Evolutionary conservation across 2,888 invertebrate species (phyloP).

Genomic region (Sphaeridia pumilis): DNA sequence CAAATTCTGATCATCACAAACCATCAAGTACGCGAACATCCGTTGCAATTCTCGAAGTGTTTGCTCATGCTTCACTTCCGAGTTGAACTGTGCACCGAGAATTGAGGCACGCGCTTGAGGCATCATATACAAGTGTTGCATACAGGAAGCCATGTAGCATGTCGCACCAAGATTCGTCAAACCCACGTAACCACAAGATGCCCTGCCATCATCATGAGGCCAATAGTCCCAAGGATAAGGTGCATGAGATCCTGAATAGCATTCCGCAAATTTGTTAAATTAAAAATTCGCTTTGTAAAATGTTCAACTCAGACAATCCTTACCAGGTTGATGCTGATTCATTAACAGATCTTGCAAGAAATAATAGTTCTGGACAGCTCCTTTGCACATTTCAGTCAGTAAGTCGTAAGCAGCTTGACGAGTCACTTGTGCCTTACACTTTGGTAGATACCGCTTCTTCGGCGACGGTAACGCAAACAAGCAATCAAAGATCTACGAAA

Average conservation of each 20-base stretch:
- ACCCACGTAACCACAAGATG: slow-evolving; percentile 89
- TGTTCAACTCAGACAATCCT: slow-evolving; percentile 19
- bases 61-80: slow-evolving; percentile 61
- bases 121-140: slow-evolving; percentile 97
- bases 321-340: slow-evolving; percentile 71
- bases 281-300: neutral
- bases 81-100: slow-evolving; percentile 59
- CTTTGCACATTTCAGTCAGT: slow-evolving; percentile 73
- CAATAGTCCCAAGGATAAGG: slow-evolving; percentile 96
- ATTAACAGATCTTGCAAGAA: slow-evolving; percentile 70
- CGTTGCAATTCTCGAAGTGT: slow-evolving; percentile 78
- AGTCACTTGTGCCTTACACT: slow-evolving; percentile 79
- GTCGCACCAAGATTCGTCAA: slow-evolving; percentile 90
- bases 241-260: slow-evolving; percentile 53
- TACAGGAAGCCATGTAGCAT: slow-evolving; percentile 94
- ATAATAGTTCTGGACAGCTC: slow-evolving; percentile 72
- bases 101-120: slow-evolving; percentile 79
- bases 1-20: slow-evolving; percentile 37
- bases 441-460: slow-evolving; percentile 70
- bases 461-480: slow-evolving; percentile 83
- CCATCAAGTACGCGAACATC: slow-evolving; percentile 87
- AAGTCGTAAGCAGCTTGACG: slow-evolving; percentile 84
- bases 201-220: slow-evolving; percentile 90
- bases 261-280: slow-evolving; percentile 2
- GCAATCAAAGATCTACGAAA: slow-evolving; percentile 52